These are phyloP conservation scores for Saxicola maurus DNA, from an alignment of 2,797 vertebrate genomes.

Conservation along the genomic window DNA sequence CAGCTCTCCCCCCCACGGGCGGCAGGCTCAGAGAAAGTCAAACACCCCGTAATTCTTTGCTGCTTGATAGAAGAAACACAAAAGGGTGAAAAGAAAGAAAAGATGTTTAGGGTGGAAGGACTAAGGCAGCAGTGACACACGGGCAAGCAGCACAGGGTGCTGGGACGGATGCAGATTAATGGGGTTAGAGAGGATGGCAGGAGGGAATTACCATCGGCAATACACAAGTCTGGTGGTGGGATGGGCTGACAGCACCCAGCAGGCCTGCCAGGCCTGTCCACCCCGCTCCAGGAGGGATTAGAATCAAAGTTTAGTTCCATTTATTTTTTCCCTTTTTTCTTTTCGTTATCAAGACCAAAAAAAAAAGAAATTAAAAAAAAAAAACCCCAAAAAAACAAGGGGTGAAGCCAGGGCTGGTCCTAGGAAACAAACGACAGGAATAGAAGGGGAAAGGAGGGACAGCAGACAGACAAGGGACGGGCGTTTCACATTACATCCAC, in stretches of 20 bases:
- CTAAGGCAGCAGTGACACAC: conserved; percentile 27
- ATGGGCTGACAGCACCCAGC: conserved; percentile 29
- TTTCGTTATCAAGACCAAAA: conserved; percentile 51
- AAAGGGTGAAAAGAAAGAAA: conserved; percentile 73
- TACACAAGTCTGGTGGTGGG: conserved; percentile 25
- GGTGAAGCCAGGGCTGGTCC: conserved; percentile 44
- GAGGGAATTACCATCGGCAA: conserved; percentile 38
- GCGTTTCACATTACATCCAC: conserved; percentile 95
- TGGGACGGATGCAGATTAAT: conserved; percentile 54
- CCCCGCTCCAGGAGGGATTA: conserved; percentile 42
- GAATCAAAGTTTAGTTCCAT: conserved; percentile 67
- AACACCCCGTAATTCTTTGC: conserved; percentile 85
- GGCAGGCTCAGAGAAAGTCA: conserved; percentile 81
- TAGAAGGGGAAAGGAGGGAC: not conserved
- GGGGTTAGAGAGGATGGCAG: conserved; percentile 37
- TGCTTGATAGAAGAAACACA: conserved; percentile 78
- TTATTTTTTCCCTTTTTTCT: conserved; percentile 57
- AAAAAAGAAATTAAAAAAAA: not conserved
- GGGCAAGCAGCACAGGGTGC: conserved; percentile 60
- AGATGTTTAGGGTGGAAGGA: conserved; percentile 58
- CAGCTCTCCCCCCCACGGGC: conserved; percentile 68
- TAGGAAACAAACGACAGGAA: conserved; percentile 43
- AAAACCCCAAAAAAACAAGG: conserved; percentile 19
- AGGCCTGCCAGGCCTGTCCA: conserved; percentile 35
- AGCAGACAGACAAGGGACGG: conserved; percentile 45